Evolutionary conservation across 1,140 invertebrate genomes (phyloP), one percentile per base, ranked within the genome.

Genomic region (Drosophila eugracilis): DNA sequence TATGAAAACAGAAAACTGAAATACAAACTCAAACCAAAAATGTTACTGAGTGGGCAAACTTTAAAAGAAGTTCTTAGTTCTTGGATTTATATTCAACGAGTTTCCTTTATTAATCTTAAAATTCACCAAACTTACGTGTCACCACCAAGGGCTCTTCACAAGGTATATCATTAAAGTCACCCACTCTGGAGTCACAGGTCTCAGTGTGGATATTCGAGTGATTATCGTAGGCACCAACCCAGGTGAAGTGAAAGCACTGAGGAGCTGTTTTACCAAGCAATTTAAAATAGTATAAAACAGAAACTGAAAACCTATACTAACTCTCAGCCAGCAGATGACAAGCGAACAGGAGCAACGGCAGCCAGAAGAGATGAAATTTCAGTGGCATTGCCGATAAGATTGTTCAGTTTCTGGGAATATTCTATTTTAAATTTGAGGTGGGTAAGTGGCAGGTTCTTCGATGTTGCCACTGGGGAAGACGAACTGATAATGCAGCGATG

Each of bases 191-290:
- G 0, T 90, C 80, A 17, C 89, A 90, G 21, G 45, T 86, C 6
- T 86, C 78, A 6, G 57, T 44, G 0, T 17, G 47, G 2, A 90
- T 81, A 24, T 86, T 71, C 1, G 78, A 41, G 32, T 90, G 88
- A 49, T 89, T 81, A 24, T 71, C 70, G 14, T 83, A 89, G 12
- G 89, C 84, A 6, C 89, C 89, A n/a, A 90, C 42, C 89, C 89
- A 90, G 15, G 89, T 90, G 10, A 90, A 90, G 12, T 79, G 80
- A 69, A 90, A 90, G 14, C 89, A 90, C 63, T 90, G 78, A 0
- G 89, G 89, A 15, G 58, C 88, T 90, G 39, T n/a, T n/a, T n/a
- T n/a, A n/a, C n/a, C n/a, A n/a, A n/a, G n/a, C 15, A n/a, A 52
- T 15, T 7, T n/a, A n/a, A n/a, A n/a, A n/a, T n/a, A n/a, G n/a